phyloP scores from a whole-genome alignment of 2,888 invertebrate species.

The Folsomia candida region DNA sequence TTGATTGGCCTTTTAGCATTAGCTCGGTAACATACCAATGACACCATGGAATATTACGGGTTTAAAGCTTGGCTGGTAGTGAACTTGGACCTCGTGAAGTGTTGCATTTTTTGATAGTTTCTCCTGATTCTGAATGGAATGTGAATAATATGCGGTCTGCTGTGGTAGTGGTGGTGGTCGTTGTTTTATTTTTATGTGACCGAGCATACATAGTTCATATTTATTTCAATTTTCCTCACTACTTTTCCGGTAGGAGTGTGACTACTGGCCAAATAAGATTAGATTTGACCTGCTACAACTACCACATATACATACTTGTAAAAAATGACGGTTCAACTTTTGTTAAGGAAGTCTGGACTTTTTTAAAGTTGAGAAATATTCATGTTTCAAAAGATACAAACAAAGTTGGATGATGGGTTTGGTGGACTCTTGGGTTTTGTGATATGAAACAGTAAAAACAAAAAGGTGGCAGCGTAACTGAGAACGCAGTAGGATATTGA shows the following conservation, averaged over 20 bases:
- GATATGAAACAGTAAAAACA: conserved; percentile 2
- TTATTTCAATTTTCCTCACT: no score
- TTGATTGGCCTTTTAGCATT: conserved; percentile 5
- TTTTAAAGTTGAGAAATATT: neutral
- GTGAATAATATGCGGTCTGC: no score
- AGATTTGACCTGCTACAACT: no score
- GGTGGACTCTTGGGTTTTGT: neutral
- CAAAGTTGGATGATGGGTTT: neutral
- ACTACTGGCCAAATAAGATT: no score
- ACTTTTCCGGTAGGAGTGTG: no score
- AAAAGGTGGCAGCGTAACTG: conserved; percentile 1
- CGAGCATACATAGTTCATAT: no score
- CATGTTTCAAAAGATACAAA: neutral
- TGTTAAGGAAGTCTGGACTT: neutral
- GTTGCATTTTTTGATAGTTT: no score
- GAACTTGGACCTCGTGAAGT: neutral
- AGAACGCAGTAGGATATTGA: conserved; percentile 11
- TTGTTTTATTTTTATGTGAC: neutral
- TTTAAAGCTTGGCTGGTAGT: neutral
- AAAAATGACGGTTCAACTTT: neutral
- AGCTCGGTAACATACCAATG: neutral
- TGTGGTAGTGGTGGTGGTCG: neutral
- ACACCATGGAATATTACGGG: neutral
- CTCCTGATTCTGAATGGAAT: no score
- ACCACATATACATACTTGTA: no score